Evolutionary conservation across 2,113 vertebrate genomes (phyloP).

Genomic region (Microcebus griseorufus): DNA sequence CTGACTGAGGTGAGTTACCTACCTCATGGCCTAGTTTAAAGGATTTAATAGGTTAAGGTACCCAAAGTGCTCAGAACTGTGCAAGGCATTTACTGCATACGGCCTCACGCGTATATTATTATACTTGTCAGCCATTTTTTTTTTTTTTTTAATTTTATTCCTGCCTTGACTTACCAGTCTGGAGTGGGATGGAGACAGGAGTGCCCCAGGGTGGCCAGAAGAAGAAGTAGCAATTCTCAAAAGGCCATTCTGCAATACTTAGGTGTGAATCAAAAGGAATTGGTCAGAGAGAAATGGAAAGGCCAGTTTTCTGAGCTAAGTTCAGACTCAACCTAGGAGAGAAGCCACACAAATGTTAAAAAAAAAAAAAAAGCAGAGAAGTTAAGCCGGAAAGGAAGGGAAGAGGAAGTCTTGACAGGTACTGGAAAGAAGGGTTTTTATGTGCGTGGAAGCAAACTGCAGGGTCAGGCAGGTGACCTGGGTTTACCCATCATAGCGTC

Average conservation of each 20-base stretch:
- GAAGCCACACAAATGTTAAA: background rate
- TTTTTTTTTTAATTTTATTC: too few relatives aligned
- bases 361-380: background rate
- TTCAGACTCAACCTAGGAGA: background rate
- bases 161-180: background rate
- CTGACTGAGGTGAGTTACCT: background rate
- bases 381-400: background rate
- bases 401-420: background rate
- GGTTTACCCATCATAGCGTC: rapidly evolving
- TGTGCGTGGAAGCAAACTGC: background rate
- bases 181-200: too few relatives aligned
- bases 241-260: background rate
- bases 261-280: background rate
- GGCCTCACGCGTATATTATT: background rate
- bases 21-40: background rate
- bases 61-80: background rate
- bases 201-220: background rate
- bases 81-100: background rate
- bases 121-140: background rate
- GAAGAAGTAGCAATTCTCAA: background rate
- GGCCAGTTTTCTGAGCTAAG: background rate
- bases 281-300: background rate
- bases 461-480: rapidly evolving
- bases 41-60: background rate
- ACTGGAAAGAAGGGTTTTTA: background rate